Evolutionary conservation across 2,888 invertebrate genomes (phyloP), one percentile per base, ranked within the genome.

Genomic region (Halocaridina rubra): DNA sequence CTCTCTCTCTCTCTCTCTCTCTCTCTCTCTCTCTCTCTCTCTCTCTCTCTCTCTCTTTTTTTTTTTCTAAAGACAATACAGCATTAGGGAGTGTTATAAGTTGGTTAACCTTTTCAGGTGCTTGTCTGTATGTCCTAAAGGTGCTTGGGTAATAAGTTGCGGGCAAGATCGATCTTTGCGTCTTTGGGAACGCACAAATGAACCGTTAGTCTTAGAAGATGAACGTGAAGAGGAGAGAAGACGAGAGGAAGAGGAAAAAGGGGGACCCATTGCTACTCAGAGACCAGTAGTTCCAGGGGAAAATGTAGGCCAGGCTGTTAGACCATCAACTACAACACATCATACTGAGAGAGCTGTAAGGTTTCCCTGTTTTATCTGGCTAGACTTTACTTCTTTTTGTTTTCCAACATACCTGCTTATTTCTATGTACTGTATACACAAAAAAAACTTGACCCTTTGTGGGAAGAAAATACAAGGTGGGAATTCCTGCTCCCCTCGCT

Each of bases 141-240:
- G 97, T 0, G 92, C 94, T 87, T 95, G 93, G 91, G 93, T 94
- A 19, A 94, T 94, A 5, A 94, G 95, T 24, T 95, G 96, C 90
- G 97, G 98, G 32, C 94, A 95, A 0, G 99, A 99, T 92, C 93
- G 94, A 89, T 96, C 97, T 22, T 91, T 99, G 84, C 93, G 99
- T 0, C 91, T 98, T 84, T 97, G 94, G 93, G 94, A 96, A 91
- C 94, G 95, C 90, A 95, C 96, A 0, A 94, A 95, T 53, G 97
- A 99, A 91, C 94, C 96, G 2, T 93, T 99, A 69, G 96, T 99
- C n/a, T 92, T 99, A 13, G 95, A 97, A 90, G 99, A 99, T 90
- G 94, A 95, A 85, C 94, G 95, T 89, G 98, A 99, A 90, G 93
- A 95, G 90, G 95, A 95, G 89, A 89, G 93, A 81, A 94, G 97